These are phyloP conservation scores for Melanerpes formicivorus DNA, from an alignment of 2,113 vertebrate species.

Conservation along the genomic window DNA sequence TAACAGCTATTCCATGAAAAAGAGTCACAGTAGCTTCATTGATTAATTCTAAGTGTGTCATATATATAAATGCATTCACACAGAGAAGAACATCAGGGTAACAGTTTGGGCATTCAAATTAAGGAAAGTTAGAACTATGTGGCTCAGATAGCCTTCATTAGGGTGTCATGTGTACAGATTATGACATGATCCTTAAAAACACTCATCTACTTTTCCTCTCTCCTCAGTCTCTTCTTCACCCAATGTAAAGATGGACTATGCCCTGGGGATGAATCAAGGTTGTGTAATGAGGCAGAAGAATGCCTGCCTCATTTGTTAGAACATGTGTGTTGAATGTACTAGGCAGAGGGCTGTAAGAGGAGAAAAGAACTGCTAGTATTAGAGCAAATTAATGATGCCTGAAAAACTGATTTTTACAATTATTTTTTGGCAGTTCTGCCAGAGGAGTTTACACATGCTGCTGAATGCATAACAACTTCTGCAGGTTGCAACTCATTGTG, in stretches of 20 bases:
- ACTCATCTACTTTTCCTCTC: background rate
- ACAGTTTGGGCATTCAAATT: background rate
- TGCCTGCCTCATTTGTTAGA: slow-evolving; percentile 53
- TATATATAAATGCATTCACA: background rate
- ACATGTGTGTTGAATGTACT: slow-evolving; percentile 23
- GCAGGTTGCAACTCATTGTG: background rate
- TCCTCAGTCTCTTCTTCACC: background rate
- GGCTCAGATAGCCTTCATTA: background rate
- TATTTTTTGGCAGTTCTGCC: background rate
- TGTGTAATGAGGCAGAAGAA: slow-evolving; percentile 58
- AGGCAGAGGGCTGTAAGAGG: background rate
- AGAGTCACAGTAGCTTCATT: background rate
- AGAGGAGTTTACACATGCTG: background rate
- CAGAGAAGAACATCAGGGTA: background rate
- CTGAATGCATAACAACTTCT: background rate
- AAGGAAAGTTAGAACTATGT: background rate
- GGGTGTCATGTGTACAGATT: background rate
- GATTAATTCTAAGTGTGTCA: background rate
- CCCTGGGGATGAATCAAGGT: slow-evolving; percentile 9
- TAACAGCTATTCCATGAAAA: slow-evolving; percentile 26
- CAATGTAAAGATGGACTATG: slow-evolving; percentile 19
- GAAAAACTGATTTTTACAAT: background rate
- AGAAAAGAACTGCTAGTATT: slow-evolving; percentile 5
- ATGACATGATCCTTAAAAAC: background rate
- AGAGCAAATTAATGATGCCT: background rate